A percentile compares a stretch with the other conserved stretches of the same genome.
phyloP scores from a whole-genome alignment of 2,797 vertebrate genomes.

The Characodon lateralis region DNA sequence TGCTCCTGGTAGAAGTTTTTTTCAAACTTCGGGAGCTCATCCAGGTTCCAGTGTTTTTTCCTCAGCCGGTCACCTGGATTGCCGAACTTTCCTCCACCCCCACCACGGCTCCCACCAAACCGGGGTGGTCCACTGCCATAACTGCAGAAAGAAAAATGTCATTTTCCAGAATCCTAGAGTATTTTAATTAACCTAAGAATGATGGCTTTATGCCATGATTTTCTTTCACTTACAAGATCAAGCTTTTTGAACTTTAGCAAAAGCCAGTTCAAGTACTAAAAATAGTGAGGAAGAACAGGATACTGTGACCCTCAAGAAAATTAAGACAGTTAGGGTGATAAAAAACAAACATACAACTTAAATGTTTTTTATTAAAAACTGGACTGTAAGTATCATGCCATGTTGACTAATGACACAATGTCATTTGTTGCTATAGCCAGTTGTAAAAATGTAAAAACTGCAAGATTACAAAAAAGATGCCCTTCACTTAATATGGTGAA shows the following conservation, averaged over 20 bases:
- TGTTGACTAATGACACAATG: not conserved
- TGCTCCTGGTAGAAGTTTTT: slow-evolving; percentile 98
- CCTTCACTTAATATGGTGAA: no score
- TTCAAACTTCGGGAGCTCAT: slow-evolving; percentile 97
- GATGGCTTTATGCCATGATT: no score
- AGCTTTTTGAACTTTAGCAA: no score
- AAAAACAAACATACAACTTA: not conserved
- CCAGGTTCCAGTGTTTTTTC: slow-evolving; percentile 98
- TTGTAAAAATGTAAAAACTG: not conserved
- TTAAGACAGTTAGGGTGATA: not conserved
- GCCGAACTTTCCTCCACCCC: slow-evolving; percentile 91
- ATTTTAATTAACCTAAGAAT: no score
- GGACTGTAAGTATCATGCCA: not conserved
- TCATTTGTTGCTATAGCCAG: not conserved
- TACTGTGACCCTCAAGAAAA: not conserved
- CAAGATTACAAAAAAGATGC: no score
- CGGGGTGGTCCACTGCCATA: slow-evolving; percentile 89
- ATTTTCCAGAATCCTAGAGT: not conserved
- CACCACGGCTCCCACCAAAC: slow-evolving; percentile 88
- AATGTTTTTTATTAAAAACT: not conserved
- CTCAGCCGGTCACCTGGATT: slow-evolving; percentile 95
- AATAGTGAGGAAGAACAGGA: not conserved
- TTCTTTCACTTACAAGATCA: no score
- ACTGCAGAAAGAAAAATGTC: slow-evolving; percentile 58
- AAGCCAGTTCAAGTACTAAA: no score